These are phyloP conservation scores for Tachycineta bicolor DNA, from an alignment of 2,113 vertebrate species.

Conservation along the genomic window DNA sequence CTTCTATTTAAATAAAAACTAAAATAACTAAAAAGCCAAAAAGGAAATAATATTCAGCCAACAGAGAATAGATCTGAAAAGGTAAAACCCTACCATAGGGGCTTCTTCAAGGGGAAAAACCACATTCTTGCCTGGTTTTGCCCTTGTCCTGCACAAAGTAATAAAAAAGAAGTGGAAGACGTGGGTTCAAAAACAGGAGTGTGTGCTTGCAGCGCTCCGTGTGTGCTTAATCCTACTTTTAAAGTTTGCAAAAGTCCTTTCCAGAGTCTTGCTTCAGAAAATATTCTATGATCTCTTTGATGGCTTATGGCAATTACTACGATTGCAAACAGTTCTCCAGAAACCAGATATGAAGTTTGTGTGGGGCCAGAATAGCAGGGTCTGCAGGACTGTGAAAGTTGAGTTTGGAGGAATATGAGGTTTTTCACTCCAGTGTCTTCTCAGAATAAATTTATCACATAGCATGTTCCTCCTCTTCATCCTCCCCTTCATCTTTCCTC, in stretches of 20 bases:
- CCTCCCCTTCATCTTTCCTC: not conserved
- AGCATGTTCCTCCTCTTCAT: not conserved
- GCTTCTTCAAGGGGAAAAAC: not conserved
- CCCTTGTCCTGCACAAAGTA: not conserved
- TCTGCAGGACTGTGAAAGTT: not conserved
- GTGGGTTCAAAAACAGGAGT: not conserved
- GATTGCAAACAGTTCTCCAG: not conserved
- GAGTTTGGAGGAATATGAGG: not conserved
- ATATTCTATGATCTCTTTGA: rapidly evolving
- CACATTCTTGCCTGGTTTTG: not conserved
- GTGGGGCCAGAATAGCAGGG: not conserved
- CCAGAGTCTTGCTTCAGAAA: not conserved
- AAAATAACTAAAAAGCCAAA: not conserved
- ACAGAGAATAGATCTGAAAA: not conserved
- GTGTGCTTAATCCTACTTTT: not conserved
- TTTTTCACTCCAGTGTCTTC: not conserved
- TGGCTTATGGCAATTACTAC: not conserved
- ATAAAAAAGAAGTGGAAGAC: not conserved
- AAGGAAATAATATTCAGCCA: not conserved
- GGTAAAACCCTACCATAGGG: not conserved
- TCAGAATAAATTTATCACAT: not conserved
- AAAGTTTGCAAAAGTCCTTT: not conserved
- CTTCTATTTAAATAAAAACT: not conserved
- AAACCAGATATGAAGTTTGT: not conserved
- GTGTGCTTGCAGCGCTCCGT: not conserved